Evolutionary conservation across 2,797 vertebrate genomes (phyloP), one percentile per base, ranked within the genome.

Genomic region (Benthosema pterotum): DNA sequence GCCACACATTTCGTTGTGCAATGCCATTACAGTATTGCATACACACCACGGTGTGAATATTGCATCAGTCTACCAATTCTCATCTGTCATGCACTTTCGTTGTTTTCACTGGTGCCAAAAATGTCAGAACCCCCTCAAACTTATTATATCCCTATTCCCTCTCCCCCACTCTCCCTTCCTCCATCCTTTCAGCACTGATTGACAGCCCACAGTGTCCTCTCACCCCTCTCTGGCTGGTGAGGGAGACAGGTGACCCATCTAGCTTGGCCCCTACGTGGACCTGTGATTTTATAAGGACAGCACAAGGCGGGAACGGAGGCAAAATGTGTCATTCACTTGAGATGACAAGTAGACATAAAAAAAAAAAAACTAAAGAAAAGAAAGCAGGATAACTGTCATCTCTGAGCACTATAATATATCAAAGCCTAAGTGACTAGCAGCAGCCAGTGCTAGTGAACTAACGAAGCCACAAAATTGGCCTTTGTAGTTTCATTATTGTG

Each of bases 141-240:
- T 8, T 38, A 8, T 38, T 28, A 28, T 5, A 28, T 28, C 28
- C 28, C 25, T 25, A 0, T 5, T 28, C 28, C 28, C 25, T 5
- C 54, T 2, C 12, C 11, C n/a, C 19, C 17, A 7, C 17, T 17
- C 9, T 63, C 42, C 65, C 55, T 67, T 42, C 50, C 15, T 7
- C 73, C 67, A 49, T 32, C 57, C 65, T 71, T 42, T 48, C 18
- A 17, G 61, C 16, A 1, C 43, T 80, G 86, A 86, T 58, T 78
- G 84, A 88, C 87, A 87, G 77, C 68, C 60, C 12, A 52, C 77
- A 58, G 57, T 61, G 71, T 71, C 71, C 72, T 70, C 49, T 79
- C 76, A 68, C 67, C 80, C 69, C 59, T 57, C 53, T 74, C 68
- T 78, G 68, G 63, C 75, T 75, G 80, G 73, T 63, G n/a, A 25